Evolutionary conservation across 2,888 invertebrate species (phyloP), one percentile per base, ranked within the genome.

Genomic region (Dasypolia templi): DNA sequence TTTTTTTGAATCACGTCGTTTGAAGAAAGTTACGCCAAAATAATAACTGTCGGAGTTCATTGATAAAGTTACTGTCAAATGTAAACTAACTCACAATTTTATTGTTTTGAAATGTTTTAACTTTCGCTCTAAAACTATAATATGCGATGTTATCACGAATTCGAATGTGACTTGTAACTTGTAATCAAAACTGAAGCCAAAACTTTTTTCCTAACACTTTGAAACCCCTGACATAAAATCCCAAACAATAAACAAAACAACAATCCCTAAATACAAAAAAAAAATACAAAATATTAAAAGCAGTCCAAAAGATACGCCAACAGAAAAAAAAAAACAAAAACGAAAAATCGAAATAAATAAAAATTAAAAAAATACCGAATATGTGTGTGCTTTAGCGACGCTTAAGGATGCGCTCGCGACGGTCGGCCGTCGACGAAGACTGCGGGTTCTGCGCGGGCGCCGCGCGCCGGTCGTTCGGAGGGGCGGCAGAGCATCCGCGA

Each of bases 401-500:
- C 87, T 84, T 86, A 86, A 90, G 89, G 92, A 92, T 92, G 92
- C 92, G 92, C 92, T 86, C 86, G 87, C 89, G 89, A 86, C 88
- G 91, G 87, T 81, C 89, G 87, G 89, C 83, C 87, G 89, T 87
- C 89, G 87, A 79, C 82, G 91, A 84, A 87, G 91, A 92, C 92
- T 92, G 92, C 85, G 88, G 85, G 81, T 68, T 76, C 76, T 76
- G 82, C 81, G 87, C 87, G 71, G 72, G 88, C 89, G 88, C 87
- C 87, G 71, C 72, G 88, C 89, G 88, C 87, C 63, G 82, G 75
- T 81, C 51, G 82, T 62, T 85, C 79, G 79, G 85, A 75, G 82
- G 83, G 85, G 86, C 86, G 89, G 87, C 87, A 73, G 82, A 82
- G 66, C 84, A 84, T 77, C 86, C 78, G 82, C 85, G 76, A 88